phyloP scores from a whole-genome alignment of 2,797 vertebrate genomes.

The Poecilia wingei region DNA sequence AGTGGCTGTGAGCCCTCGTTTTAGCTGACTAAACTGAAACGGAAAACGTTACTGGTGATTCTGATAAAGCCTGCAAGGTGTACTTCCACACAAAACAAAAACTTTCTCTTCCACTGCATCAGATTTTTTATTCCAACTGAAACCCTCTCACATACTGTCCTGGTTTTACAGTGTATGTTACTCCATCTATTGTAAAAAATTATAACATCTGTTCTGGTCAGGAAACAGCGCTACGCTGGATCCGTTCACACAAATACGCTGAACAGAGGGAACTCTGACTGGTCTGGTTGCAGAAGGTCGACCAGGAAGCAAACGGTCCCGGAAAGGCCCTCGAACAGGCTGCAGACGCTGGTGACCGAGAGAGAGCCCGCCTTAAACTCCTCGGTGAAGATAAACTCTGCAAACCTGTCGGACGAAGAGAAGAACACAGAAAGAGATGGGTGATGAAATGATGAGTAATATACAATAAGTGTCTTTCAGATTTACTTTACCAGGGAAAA shows the following conservation, averaged over 20 bases:
- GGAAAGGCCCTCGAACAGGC: slow-evolving; percentile 89
- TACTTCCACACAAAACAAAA: slow-evolving; percentile 40
- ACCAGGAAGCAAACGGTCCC: slow-evolving; percentile 91
- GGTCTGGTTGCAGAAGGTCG: slow-evolving; percentile 88
- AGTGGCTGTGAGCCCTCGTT: neutral
- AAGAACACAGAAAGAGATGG: neutral
- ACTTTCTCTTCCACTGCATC: slow-evolving; percentile 29
- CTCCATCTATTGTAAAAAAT: slow-evolving; percentile 18
- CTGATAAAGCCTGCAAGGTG: slow-evolving; percentile 39
- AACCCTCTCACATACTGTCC: slow-evolving; percentile 7
- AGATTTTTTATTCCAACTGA: slow-evolving; percentile 11
- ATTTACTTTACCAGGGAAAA: neutral
- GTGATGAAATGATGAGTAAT: neutral
- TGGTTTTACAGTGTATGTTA: slow-evolving; percentile 6
- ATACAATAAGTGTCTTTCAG: neutral
- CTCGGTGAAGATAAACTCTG: slow-evolving; percentile 90
- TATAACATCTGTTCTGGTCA: slow-evolving; percentile 24
- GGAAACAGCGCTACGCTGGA: neutral
- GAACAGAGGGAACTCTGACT: slow-evolving; percentile 90
- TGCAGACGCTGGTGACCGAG: slow-evolving; percentile 85
- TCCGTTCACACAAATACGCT: slow-evolving; percentile 86
- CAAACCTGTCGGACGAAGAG: slow-evolving; percentile 81
- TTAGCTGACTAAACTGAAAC: slow-evolving; percentile 14
- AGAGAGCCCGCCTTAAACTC: slow-evolving; percentile 88
- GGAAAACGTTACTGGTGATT: slow-evolving; percentile 16